These are phyloP conservation scores for Latrodectus elegans DNA, from an alignment of 2,888 invertebrate genomes.

Conservation along the genomic window DNA sequence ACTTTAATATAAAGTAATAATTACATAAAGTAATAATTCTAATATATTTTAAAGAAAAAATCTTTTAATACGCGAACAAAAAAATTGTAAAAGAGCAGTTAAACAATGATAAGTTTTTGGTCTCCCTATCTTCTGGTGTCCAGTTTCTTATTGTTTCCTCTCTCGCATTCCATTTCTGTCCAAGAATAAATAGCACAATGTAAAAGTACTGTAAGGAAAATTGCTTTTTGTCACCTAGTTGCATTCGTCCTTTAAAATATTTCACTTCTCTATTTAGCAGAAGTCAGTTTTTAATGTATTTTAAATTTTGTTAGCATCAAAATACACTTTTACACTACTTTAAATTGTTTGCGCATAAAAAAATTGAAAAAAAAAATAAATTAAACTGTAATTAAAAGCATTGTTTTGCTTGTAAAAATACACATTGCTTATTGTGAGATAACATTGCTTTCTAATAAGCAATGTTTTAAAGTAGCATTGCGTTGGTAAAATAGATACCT, in stretches of 20 bases:
- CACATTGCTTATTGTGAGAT: no score
- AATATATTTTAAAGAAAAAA: conserved; percentile 1
- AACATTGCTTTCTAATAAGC: no score
- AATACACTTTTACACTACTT: no score
- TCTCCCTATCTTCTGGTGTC: conserved; percentile 23
- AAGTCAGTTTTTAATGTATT: not conserved
- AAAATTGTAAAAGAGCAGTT: conserved; percentile 44
- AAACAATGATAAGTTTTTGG: conserved; percentile 52
- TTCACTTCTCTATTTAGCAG: not conserved
- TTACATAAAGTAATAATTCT: no score
- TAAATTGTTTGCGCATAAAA: no score
- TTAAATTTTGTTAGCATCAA: no score
- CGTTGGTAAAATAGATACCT: no score
- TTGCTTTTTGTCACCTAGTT: conserved; percentile 15
- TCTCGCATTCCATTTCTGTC: not conserved
- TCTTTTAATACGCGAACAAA: conserved; percentile 13
- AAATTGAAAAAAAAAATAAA: no score
- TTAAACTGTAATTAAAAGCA: no score
- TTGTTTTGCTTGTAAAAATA: no score
- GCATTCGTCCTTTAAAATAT: not conserved
- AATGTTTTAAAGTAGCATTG: no score
- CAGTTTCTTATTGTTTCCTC: conserved; percentile 46
- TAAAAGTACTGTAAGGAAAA: conserved; percentile 18
- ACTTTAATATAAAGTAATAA: no score
- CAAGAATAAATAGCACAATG: not conserved